Base-by-base conservation (phyloP, 2,888 invertebrate species). In the Himalopsyche kuldschensis region DNA sequence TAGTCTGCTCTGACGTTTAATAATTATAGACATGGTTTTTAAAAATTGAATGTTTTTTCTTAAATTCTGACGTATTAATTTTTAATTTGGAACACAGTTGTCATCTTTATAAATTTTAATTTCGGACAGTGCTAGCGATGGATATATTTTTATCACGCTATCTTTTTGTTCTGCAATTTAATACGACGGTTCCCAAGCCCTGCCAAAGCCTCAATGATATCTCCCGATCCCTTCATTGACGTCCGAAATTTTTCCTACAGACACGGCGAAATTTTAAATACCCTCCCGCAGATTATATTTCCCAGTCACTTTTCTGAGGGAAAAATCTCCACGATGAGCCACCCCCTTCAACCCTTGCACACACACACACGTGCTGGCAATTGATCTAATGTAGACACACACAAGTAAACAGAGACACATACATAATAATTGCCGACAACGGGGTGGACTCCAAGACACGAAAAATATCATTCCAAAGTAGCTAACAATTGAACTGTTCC, bases 221-320 rank as follows among this genome's bases (percentile, higher is more conserved):
- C 55, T 20, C 55, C 24, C 55, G 20, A 55, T 55, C 55, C 55
- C 55, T 55, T 10, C 55, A 55, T 55, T 55, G 55, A 55, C 55
- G 55, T 55, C 55, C 55, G 20, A 55, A 47, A 76, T 81, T 81
- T 81, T 81, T 81, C 81, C 76, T 81, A 76, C 80, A 75, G 47
- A 81, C 81, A 81, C 77, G 76, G 80, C 82, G 69, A 48, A 84
- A 84, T 84, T 41, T 80, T 79, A 80, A 84, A 84, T 84, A 82
- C 78, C 84, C 84, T 80, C 79, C 84, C 78, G 80, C 80, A 82
- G 84, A 84, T 84, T 84, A 84, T 84, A 84, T 82, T 84, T 84
- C 82, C 84, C 82, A 78, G 79, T 78, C 81, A 84, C 84, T 84
- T 84, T 84, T 84, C 82, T 80, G 79, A 77, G 69, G 79, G 82